These are phyloP conservation scores for Mallotus villosus DNA, from an alignment of 2,797 vertebrate genomes.

Conservation along the genomic window DNA sequence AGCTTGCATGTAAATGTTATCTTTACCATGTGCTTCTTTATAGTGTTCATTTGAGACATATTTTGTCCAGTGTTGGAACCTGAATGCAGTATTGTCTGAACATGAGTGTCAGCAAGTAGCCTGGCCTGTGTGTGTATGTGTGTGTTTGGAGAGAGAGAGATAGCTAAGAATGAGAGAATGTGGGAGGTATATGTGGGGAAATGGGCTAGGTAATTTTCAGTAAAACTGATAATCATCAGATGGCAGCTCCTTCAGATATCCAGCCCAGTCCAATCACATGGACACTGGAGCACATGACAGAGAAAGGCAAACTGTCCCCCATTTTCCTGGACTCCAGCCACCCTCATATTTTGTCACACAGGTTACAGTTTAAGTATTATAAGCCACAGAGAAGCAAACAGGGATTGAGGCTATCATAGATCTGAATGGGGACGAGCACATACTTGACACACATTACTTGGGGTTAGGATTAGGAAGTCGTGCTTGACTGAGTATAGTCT, in stretches of 20 bases:
- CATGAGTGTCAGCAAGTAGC: background rate
- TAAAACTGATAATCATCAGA: slow-evolving; percentile 1
- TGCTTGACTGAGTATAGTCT: too few species aligned
- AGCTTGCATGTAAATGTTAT: background rate
- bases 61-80: background rate
- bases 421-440: too few species aligned
- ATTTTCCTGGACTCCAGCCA: background rate
- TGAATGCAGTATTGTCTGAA: slow-evolving; percentile 2
- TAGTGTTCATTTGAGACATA: background rate
- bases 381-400: background rate
- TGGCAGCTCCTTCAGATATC: background rate
- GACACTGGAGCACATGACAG: slow-evolving; percentile 6
- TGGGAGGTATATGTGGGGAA: background rate
- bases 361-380: background rate
- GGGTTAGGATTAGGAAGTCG: too few species aligned
- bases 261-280: background rate
- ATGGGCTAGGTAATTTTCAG: background rate
- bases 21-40: background rate
- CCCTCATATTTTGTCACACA: too few species aligned
- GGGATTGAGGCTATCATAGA: background rate
- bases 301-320: background rate
- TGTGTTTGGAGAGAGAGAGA: slow-evolving; percentile 9
- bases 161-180: slow-evolving; percentile 4
- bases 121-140: slow-evolving; percentile 5
- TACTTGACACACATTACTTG: too few species aligned